Evolutionary conservation across 2,797 vertebrate species (phyloP), one percentile per base, ranked within the genome.

Genomic region (Sebastes goodei): DNA sequence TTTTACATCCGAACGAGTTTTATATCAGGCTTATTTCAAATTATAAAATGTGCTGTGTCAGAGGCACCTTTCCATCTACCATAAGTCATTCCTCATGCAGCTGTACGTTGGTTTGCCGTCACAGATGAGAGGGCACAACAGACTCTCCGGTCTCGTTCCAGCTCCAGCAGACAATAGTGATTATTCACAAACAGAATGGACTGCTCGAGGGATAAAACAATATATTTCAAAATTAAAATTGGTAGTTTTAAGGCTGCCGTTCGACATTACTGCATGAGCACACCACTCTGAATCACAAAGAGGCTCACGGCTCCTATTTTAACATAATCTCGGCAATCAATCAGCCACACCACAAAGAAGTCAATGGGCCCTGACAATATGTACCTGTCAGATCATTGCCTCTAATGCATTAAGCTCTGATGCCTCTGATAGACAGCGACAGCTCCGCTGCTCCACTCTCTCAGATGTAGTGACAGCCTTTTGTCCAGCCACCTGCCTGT

Each of bases 361-460:
- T 90, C 93, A 94, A 93, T 94, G 90, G 86, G 91, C 91, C 91
- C 78, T 92, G 92, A 94, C 93, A 90, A 89, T 87, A 91, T 93
- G 90, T 93, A 93, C 94, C 92, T 92, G 89, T 93, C 92, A 93
- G 89, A 91, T 93, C 91, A 90, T 90, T 92, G 90, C 79, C 86
- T 86, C 88, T 89, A 90, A 93, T 85, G 91, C 89, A 89, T 83
- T 86, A 69, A 72, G 83, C 81, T 81, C 71, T 84, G 86, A 92
- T 78, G 86, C 77, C 65, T 88, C 83, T 89, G 88, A 91, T 77
- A 87, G 90, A 90, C 71, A 74, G 68, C 17, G 69, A 89, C 90
- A 86, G 80, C 86, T 46, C 82, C 2, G 21, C 82, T 2, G 70
- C 73, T 62, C 61, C 57, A 6, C 80, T 69, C 73, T 23, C 73